Percentiles rank a stretch among this genome's conserved stretches.
phyloP scores from a whole-genome alignment of 2,113 vertebrate species.

The Orycteropus afer region DNA sequence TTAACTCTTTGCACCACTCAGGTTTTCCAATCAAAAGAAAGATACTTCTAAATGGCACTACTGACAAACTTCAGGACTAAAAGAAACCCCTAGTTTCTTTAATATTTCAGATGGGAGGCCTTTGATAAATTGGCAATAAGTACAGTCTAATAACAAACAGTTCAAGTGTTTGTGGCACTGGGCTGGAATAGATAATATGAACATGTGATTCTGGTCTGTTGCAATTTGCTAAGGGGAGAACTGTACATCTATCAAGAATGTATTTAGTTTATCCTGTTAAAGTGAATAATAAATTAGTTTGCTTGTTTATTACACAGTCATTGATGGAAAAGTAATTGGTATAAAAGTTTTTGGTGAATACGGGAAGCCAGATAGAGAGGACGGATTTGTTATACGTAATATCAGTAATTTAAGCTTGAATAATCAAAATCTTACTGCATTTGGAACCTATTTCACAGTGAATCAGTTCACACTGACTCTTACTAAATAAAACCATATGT shows the following conservation, averaged over 20 bases:
- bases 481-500: neutral
- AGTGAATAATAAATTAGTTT: constrained; percentile 34
- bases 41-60: neutral
- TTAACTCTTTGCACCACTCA: neutral
- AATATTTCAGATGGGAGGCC: neutral
- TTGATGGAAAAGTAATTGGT: neutral
- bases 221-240: neutral
- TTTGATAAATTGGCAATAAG: neutral
- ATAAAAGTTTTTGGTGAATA: neutral
- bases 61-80: constrained; percentile 1
- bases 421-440: neutral
- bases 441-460: neutral
- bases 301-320: constrained; percentile 22
- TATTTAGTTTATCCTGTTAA: constrained; percentile 9
- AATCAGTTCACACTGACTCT: neutral
- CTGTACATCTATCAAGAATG: neutral
- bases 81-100: neutral
- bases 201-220: neutral
- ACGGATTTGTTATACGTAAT: neutral
- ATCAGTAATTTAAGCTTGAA: neutral
- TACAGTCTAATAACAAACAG: neutral
- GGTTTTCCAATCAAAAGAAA: neutral
- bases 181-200: neutral
- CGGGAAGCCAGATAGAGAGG: neutral
- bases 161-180: neutral